These are phyloP conservation scores for Barbus barbus DNA, from an alignment of 2,113 vertebrate species.

Conservation along the genomic window DNA sequence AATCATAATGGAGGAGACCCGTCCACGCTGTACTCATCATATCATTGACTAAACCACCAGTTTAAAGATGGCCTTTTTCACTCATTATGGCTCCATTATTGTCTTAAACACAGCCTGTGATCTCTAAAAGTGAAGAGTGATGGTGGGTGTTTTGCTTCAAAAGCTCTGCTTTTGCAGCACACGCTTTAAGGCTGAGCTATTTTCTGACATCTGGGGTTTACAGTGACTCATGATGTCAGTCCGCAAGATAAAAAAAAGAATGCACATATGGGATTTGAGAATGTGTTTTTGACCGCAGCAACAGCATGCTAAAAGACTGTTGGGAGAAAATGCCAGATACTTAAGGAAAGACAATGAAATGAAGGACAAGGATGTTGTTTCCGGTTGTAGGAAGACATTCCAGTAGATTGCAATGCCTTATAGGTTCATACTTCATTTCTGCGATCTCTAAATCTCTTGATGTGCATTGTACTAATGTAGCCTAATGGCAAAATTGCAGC, in stretches of 20 bases:
- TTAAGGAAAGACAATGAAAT: not conserved
- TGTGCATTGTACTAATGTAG: not conserved
- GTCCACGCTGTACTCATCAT: slow-evolving; percentile 27
- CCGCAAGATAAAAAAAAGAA: not conserved
- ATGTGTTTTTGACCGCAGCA: not conserved
- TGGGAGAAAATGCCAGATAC: not conserved
- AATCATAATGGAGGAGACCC: slow-evolving; percentile 74
- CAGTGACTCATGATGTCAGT: not conserved
- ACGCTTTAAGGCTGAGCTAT: not conserved
- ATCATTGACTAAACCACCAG: slow-evolving; percentile 45
- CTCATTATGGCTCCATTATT: not conserved
- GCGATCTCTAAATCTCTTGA: slow-evolving; percentile 8
- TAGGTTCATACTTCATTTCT: not conserved
- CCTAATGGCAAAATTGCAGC: slow-evolving; percentile 24
- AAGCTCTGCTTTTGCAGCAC: not conserved
- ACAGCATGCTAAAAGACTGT: not conserved
- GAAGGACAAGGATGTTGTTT: no score
- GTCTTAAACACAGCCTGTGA: not conserved
- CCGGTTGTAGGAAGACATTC: not conserved
- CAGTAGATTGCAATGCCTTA: no score
- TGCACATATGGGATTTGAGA: not conserved
- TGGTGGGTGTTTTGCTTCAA: not conserved
- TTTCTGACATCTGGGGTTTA: not conserved
- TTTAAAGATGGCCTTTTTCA: not conserved
- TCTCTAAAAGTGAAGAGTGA: not conserved